These are phyloP conservation scores for Teleogryllus occipitalis DNA, from an alignment of 1,140 invertebrate genomes.

Conservation along the genomic window DNA sequence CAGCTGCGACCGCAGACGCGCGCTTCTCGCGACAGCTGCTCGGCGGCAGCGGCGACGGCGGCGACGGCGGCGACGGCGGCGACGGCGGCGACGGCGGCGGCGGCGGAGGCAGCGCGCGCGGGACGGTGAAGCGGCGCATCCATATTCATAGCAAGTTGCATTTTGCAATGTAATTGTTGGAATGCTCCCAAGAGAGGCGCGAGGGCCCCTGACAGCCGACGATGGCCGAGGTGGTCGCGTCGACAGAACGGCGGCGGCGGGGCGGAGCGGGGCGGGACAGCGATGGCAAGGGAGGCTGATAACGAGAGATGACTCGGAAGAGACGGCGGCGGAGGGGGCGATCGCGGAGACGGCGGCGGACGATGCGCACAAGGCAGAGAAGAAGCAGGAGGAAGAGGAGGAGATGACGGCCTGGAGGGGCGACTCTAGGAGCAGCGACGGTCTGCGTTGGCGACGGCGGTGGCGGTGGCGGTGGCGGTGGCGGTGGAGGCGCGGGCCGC, in stretches of 20 bases:
- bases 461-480: no score
- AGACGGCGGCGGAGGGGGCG: background rate
- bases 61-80: no score
- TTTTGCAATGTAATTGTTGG: constrained; percentile 5
- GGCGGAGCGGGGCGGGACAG: no score
- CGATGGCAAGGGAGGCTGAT: background rate
- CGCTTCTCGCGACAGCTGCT: background rate
- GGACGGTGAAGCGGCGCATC: background rate
- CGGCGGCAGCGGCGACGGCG: no score
- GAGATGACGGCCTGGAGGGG: no score
- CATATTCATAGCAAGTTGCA: background rate
- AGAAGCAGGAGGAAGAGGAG: background rate
- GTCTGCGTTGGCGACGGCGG: no score
- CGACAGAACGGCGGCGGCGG: background rate
- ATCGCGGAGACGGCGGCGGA: no score
- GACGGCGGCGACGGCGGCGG: no score
- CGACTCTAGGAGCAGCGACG: no score
- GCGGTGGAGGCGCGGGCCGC: no score
- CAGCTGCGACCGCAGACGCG: background rate
- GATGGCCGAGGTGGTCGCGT: background rate
- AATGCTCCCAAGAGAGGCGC: background rate
- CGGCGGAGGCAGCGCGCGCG: no score
- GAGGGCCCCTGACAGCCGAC: background rate
- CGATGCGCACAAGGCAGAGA: background rate
- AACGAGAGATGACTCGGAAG: background rate